phyloP scores from a whole-genome alignment of 2,797 vertebrate genomes.

The Capromys pilorides region DNA sequence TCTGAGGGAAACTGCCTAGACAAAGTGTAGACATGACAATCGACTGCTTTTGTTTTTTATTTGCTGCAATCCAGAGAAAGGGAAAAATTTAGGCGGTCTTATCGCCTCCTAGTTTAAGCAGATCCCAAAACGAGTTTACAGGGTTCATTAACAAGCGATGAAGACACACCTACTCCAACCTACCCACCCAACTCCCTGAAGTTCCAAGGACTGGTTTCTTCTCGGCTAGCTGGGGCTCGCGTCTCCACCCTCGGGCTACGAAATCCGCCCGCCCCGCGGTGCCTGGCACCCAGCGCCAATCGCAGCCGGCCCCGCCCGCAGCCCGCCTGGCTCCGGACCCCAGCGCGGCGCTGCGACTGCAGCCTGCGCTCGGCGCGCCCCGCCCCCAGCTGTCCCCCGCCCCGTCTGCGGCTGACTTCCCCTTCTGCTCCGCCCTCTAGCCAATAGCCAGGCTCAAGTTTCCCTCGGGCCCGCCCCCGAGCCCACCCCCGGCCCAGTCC shows the following conservation, averaged over 20 bases:
- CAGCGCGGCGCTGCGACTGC: not conserved
- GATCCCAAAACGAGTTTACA: constrained; percentile 50
- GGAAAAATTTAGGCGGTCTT: not conserved
- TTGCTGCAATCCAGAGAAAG: not conserved
- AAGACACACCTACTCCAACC: constrained; percentile 56
- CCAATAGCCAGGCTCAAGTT: constrained; percentile 58
- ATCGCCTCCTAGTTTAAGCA: not conserved
- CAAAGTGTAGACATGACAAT: not conserved
- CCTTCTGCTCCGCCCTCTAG: not conserved
- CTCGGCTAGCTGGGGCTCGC: not conserved
- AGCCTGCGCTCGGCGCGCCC: not conserved
- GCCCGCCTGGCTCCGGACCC: not conserved
- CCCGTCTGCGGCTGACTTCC: not conserved
- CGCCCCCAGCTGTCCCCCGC: constrained; percentile 47
- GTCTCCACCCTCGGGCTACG: constrained; percentile 15
- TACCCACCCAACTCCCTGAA: not conserved
- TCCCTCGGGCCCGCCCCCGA: not conserved
- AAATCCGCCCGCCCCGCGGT: constrained; percentile 12
- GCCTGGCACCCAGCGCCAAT: constrained; percentile 28
- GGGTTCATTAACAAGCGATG: constrained; percentile 41
- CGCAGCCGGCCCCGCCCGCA: constrained; percentile 23
- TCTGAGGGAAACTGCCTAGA: not conserved
- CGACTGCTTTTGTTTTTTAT: not conserved
- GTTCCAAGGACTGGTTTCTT: not conserved
- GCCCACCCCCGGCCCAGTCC: constrained; percentile 29